Conservation (phyloP, 1,140 invertebrate species). For the Cydia splendana region DNA sequence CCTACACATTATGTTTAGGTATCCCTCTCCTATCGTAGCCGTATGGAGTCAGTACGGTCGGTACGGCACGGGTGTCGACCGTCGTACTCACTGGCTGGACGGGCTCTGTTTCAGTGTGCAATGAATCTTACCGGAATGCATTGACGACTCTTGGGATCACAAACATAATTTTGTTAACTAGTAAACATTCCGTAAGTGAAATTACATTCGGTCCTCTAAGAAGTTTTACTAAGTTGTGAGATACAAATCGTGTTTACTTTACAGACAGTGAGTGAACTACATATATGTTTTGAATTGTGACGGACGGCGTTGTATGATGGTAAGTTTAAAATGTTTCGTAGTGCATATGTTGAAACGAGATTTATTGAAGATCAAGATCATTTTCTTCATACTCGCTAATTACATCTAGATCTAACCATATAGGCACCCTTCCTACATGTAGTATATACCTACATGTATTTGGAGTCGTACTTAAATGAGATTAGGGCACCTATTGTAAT, state of each 20-base stretch:
- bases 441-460: no score
- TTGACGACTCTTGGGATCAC: slow-evolving; percentile 29
- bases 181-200: slow-evolving; percentile 33
- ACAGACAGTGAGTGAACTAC: slow-evolving; percentile 34
- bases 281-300: slow-evolving; percentile 32
- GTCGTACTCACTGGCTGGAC: slow-evolving; percentile 17
- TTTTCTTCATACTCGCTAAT: no score
- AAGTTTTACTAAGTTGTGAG: slow-evolving; percentile 15
- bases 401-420: no score
- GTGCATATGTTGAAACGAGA: no score
- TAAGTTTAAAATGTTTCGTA: slow-evolving; percentile 10
- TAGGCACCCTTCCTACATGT: no score
- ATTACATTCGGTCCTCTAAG: slow-evolving; percentile 26
- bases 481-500: no score
- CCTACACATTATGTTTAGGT: slow-evolving; percentile 42
- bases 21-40: slow-evolving; percentile 37
- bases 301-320: slow-evolving; percentile 23
- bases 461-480: no score
- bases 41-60: slow-evolving; percentile 21
- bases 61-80: slow-evolving; percentile 26
- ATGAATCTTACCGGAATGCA: slow-evolving; percentile 40
- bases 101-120: slow-evolving; percentile 20
- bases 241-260: slow-evolving; percentile 34
- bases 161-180: slow-evolving; percentile 34
- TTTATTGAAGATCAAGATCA: no score